A percentile compares a stretch with the other conserved stretches of the same genome.
phyloP scores from a whole-genome alignment of 2,113 vertebrate species.

The Pseudorectes ferrugineus region DNA sequence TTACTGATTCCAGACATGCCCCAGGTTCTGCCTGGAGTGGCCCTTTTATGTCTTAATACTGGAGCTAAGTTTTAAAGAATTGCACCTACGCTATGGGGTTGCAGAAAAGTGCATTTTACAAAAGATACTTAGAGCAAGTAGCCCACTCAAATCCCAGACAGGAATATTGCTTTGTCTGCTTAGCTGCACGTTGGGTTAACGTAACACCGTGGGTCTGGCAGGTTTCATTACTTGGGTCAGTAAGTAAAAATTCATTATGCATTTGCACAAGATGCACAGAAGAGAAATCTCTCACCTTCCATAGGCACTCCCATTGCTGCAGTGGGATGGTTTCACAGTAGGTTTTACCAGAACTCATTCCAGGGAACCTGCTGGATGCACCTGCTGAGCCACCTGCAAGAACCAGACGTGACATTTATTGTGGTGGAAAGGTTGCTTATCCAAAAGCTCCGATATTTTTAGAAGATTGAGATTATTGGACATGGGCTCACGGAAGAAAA shows the following conservation, averaged over 20 bases:
- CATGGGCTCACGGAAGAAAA: not conserved
- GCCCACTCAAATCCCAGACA: not conserved
- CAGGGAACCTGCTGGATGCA: not conserved
- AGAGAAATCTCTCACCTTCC: not conserved
- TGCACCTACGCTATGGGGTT: accelerated
- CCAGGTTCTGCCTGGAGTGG: not conserved
- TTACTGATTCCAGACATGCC: not conserved
- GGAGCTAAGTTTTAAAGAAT: not conserved
- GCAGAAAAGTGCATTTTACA: not conserved
- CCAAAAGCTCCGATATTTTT: not conserved
- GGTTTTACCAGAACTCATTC: not conserved
- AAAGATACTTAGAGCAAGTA: not conserved
- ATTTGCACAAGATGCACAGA: not conserved
- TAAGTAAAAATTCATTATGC: not conserved
- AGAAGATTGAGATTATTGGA: not conserved
- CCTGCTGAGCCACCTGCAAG: not conserved
- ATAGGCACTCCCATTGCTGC: not conserved
- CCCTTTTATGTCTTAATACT: not conserved
- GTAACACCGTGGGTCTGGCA: not conserved
- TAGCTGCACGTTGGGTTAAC: accelerated
- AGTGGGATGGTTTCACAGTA: not conserved
- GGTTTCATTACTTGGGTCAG: not conserved
- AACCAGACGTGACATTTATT: not conserved
- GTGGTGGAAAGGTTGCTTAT: not conserved
- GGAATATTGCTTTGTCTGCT: not conserved